Conservation (phyloP, 2,888 invertebrate genomes). For the Stramonita haemastoma region DNA sequence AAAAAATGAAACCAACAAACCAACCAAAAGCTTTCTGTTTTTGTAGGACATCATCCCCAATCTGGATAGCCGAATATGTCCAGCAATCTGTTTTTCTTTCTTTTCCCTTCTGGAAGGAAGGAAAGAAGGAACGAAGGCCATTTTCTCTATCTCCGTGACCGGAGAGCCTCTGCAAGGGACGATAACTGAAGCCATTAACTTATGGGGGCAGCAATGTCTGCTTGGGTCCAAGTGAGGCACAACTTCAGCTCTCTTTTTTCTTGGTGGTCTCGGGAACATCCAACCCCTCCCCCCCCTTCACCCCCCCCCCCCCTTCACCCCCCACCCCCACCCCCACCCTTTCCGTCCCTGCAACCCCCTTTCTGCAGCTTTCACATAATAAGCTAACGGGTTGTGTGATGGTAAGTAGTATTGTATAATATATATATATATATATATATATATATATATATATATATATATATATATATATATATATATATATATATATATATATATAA, state of each 20-base stretch:
- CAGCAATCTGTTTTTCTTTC: background rate
- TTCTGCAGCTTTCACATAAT: too few species aligned
- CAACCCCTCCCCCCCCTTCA: background rate
- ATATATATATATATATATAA: background rate
- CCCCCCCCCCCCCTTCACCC: background rate
- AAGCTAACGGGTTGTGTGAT: too few species aligned
- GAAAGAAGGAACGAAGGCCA: background rate
- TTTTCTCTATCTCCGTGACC: background rate
- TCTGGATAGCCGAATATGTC: too few species aligned
- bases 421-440: background rate
- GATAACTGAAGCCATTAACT: slow-evolving; percentile 31
- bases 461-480: background rate
- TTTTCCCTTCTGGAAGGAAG: too few species aligned
- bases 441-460: background rate
- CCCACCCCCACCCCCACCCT: background rate
- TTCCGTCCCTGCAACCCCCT: too few species aligned
- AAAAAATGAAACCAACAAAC: background rate
- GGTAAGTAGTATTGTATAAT: too few species aligned
- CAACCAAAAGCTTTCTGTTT: too few species aligned
- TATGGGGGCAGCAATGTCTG: slow-evolving; percentile 24
- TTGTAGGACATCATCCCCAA: too few species aligned
- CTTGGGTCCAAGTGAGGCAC: slow-evolving; percentile 17
- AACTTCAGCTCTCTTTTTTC: background rate
- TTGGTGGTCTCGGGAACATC: background rate
- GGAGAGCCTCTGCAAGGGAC: slow-evolving; percentile 1